Base-by-base conservation (phyloP, 1,140 invertebrate genomes). In the Arctopsyche grandis region DNA sequence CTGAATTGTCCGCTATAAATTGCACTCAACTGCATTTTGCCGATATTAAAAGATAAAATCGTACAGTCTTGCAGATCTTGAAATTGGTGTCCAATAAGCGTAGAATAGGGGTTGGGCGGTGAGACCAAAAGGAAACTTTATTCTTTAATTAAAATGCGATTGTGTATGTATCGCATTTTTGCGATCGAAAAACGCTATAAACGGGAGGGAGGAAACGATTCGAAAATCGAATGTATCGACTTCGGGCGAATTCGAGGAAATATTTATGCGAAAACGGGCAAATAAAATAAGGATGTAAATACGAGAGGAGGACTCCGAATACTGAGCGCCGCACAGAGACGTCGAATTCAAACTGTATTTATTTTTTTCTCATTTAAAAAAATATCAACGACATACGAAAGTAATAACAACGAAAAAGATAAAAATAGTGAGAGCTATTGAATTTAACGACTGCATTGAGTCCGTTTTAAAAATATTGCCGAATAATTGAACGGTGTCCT, bases 251-350 rank as follows among this genome's bases (percentile, higher is more conserved):
- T 38, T 69, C 78, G 26, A 16, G 66, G 21, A 80, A 80, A 80
- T 77, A 71, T 80, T 77, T 77, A 80, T 80, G 79, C 58, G 79
- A 77, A 77, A 71, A 71, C 69, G 22, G 75, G 69, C 69, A 71
- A 77, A 77, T 77, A 80, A 77, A 80, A 80, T 80, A 73, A 77
- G 79, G 60, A 77, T 74, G 79, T 69, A 75, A 75, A 70, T 77
- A 77, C 76, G 44, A 56, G 76, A 12, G 29, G 29, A 77, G 43
- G 63, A 69, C 60, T 38, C 29, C 43, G 76, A 77, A 77, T 69
- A 43, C 12, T 77, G 44, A 77, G 60, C 44, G 63, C 74, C 9
- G 48, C 48, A 29, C 48, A 22, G 44, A 52, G 43, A 69, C 16
- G 38, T 43, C 66, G 76, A 77, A 70, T 77, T 69, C 43, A 60